These are phyloP conservation scores for Caracal caracal DNA, from an alignment of 2,113 vertebrate genomes.

Conservation along the genomic window DNA sequence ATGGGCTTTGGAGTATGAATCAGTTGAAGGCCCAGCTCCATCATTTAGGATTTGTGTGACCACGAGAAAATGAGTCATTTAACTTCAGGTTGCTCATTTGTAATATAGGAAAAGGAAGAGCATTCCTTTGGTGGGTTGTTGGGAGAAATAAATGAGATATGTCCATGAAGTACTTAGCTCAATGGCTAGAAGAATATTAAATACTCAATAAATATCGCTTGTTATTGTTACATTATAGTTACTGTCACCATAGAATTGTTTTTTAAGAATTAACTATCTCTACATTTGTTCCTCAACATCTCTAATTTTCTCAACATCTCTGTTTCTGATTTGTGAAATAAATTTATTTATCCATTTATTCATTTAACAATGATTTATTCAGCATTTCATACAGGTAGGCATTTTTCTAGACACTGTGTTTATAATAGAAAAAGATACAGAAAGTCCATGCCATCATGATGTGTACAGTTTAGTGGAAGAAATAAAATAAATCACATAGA, in stretches of 20 bases:
- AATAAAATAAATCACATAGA: not conserved
- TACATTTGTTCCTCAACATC: not conserved
- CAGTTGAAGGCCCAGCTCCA: not conserved
- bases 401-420: not conserved
- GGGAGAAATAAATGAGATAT: not conserved
- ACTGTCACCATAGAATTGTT: not conserved
- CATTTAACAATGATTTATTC: not conserved
- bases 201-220: not conserved
- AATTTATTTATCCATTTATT: not conserved
- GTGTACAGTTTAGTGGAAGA: not conserved
- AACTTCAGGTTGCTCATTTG: not conserved
- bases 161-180: not conserved
- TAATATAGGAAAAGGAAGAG: not conserved
- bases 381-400: not conserved
- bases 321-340: not conserved
- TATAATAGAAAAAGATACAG: not conserved
- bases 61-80: not conserved
- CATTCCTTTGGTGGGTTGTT: not conserved
- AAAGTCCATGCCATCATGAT: not conserved
- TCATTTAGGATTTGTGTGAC: not conserved
- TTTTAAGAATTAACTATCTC: slow-evolving; percentile 4
- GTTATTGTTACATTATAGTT: not conserved
- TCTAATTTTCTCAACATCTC: not conserved
- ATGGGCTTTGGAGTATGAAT: not conserved
- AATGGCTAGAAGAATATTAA: not conserved